Evolutionary conservation across 2,113 vertebrate species (phyloP), one percentile per base, ranked within the genome.

Genomic region (Patagioenas fasciata): DNA sequence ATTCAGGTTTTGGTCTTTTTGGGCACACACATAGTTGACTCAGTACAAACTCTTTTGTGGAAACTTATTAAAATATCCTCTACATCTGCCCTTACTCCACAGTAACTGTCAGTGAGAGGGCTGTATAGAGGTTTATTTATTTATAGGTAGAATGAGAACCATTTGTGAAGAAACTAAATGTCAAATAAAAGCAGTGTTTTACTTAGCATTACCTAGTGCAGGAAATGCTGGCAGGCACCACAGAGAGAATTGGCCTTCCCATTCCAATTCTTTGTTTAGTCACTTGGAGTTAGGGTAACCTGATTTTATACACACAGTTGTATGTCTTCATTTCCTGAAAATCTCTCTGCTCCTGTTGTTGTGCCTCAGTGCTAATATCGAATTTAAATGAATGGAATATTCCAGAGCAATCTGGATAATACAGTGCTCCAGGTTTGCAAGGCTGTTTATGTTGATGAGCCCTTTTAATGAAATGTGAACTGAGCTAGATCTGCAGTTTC

Each of bases 301-400:
- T 91, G 93, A 94, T 95, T 96, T 88, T 84, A 61, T 83, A 62
- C 29, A 32, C 26, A 67, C 36, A 65, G 38, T 80, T 92, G 44
- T 71, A 58, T 58, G 80, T 94, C 85, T 93, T 85, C 50, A 87
- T 92, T 87, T 87, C 69, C 81, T 91, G 91, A 81, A 93, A 73
- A 74, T 79, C 40, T 88, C 29, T 67, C 73, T 81, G 72, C 53
- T 91, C 24, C 28, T 34, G 14, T 64, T 80, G 48, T 56, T 80
- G 26, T 80, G 38, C 62, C 36, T 93, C 57, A 29, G 44, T 81
- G 67, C 40, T 93, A 70, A 73, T 61, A 61, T 4, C 67, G 72
- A 80, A 86, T 65, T 78, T 44, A 75, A 86, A 69, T 84, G 12
- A 81, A 42, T 24, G 36, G 65, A 91, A 88, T 91, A 78, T 91